A percentile compares a stretch with the other conserved stretches of the same genome.
Evolutionary conservation across 92 coral and sea anemone species (phyloP).

Genomic region (Phenganax subtilis): DNA sequence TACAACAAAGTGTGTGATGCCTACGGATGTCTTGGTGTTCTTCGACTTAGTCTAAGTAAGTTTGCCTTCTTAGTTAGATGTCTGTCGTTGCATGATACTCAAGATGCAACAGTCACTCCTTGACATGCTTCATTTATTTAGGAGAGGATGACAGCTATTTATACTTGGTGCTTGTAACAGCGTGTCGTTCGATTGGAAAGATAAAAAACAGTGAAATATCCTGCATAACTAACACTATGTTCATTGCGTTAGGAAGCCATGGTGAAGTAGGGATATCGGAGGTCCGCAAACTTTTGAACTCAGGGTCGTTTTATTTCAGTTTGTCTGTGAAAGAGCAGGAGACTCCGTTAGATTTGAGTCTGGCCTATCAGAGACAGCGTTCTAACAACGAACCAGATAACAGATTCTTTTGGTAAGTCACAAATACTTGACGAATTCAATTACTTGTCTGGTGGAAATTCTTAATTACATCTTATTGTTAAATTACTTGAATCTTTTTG

Average conservation of each 20-base stretch:
- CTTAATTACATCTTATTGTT: no score
- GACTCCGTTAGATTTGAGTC: constrained; percentile 69
- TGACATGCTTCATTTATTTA: constrained; percentile 29
- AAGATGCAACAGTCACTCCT: not conserved
- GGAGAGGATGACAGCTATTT: constrained; percentile 75
- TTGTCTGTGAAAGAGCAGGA: constrained; percentile 57
- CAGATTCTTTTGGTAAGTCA: constrained; percentile 85
- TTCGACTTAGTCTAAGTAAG: constrained; percentile 76
- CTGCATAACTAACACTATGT: constrained; percentile 67
- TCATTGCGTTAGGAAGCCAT: constrained; percentile 70
- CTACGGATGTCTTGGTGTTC: constrained; percentile 90
- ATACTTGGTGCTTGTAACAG: constrained; percentile 86
- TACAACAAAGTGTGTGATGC: constrained; percentile 83
- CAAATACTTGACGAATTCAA: no score
- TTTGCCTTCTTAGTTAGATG: no score
- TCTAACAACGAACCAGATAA: constrained; percentile 65
- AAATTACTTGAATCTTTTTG: no score
- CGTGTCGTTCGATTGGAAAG: constrained; percentile 88
- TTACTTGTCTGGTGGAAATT: no score
- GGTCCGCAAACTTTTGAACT: constrained; percentile 81
- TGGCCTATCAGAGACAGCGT: constrained; percentile 75
- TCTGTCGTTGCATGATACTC: no score
- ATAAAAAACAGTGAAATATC: constrained; percentile 80
- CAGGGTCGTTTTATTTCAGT: constrained; percentile 90
- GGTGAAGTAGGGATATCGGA: constrained; percentile 70